A percentile compares a stretch with the other conserved stretches of the same genome.
phyloP scores from a whole-genome alignment of 2,797 vertebrate species.

The Schizothorax lantsangensis region DNA sequence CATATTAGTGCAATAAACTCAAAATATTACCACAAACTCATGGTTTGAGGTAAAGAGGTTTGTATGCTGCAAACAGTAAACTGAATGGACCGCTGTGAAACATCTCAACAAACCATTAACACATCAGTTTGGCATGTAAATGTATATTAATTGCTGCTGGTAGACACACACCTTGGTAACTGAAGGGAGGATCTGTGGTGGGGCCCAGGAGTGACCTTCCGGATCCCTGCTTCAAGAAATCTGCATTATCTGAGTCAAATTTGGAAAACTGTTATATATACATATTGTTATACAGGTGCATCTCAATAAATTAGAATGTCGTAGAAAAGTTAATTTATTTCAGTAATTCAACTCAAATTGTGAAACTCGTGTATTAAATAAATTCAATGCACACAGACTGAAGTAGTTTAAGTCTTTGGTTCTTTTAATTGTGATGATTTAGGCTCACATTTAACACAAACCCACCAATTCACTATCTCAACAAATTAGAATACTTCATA shows the following conservation, averaged over 20 bases:
- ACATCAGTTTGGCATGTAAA: background rate
- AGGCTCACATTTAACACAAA: too few relatives aligned
- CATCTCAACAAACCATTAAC: background rate
- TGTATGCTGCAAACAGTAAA: constrained; percentile 44
- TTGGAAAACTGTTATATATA: background rate
- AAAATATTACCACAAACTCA: background rate
- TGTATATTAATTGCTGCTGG: background rate
- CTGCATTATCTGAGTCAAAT: background rate
- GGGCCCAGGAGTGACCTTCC: background rate
- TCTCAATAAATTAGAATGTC: too few relatives aligned
- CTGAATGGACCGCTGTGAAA: background rate
- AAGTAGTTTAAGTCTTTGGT: too few relatives aligned
- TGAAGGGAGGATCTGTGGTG: background rate
- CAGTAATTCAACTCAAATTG: too few relatives aligned
- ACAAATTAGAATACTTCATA: too few relatives aligned
- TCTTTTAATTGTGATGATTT: too few relatives aligned
- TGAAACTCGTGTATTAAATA: too few relatives aligned
- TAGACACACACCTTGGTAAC: background rate
- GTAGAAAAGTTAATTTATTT: too few relatives aligned
- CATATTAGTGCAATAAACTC: background rate
- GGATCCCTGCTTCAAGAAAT: background rate
- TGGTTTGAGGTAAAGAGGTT: background rate
- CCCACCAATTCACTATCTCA: too few relatives aligned
- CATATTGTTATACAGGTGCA: too few relatives aligned
- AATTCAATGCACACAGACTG: too few relatives aligned